phyloP scores from a whole-genome alignment of 2,888 invertebrate species.

The Oxycera nigricornis region DNA sequence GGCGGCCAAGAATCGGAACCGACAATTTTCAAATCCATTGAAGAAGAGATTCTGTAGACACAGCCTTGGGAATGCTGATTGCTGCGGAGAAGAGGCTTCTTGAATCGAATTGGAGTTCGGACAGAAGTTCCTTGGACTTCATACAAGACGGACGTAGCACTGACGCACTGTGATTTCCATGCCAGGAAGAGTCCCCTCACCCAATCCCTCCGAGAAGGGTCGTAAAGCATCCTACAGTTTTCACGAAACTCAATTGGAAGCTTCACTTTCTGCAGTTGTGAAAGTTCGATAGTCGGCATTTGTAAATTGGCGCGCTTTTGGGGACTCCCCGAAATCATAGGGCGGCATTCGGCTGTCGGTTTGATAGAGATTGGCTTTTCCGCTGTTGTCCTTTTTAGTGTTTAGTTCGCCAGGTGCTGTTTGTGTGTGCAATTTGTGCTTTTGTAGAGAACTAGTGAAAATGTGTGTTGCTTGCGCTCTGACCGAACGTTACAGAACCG shows the following conservation, averaged over 20 bases:
- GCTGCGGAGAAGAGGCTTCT: neutral
- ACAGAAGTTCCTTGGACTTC: conserved; percentile 62
- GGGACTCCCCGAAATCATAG: conserved; percentile 11
- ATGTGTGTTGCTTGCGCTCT: neutral
- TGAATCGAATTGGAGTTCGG: conserved; percentile 29
- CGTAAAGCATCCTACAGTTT: neutral
- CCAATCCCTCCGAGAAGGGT: neutral
- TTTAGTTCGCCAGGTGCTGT: neutral
- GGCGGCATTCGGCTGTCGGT: neutral
- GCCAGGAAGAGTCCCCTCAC: neutral
- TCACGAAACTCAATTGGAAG: neutral
- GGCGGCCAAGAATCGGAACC: neutral
- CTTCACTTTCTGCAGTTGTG: neutral
- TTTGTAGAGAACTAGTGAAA: conserved; percentile 26
- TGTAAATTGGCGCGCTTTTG: conserved; percentile 23
- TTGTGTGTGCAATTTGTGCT: conserved; percentile 23
- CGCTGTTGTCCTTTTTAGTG: conserved; percentile 6
- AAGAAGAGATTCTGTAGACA: conserved; percentile 11
- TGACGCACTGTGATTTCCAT: neutral
- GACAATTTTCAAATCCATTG: conserved; percentile 10
- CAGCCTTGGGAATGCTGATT: neutral
- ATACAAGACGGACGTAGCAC: conserved; percentile 56
- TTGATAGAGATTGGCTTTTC: neutral
- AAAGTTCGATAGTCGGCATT: neutral
- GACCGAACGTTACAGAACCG: too few species aligned